Evolutionary conservation across 1,140 invertebrate genomes (phyloP), one percentile per base, ranked within the genome.

Genomic region (Drosophila rufa): DNA sequence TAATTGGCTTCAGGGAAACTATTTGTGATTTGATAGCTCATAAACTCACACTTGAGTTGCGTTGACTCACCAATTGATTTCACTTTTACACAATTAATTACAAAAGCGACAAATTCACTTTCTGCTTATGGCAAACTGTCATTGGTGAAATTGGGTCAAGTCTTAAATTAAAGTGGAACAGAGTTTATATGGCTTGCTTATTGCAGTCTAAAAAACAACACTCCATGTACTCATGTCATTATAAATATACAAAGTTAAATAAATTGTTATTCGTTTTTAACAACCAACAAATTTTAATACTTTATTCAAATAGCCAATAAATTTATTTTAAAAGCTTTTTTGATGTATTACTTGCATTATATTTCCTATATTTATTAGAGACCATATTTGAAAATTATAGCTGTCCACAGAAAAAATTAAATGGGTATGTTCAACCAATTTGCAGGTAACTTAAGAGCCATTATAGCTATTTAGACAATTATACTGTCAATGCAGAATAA

Each of bases 121-220:
- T 43, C 19, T 50, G 53, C 12, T 68, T 68, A 46, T 56, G 61
- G 42, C n/a, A 9, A 76, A 11, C 1, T 17, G 43, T 47, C 27
- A 38, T 30, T 30, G 4, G 5, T 12, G 36, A 0, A 71, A 77
- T 60, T 60, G 56, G 56, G 75, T 68, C 75, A 77, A 50, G 74
- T 38, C 40, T 33, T 42, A 66, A 40, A 19, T 30, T 58, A 40
- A 60, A 43, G 8, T 25, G 15, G 42, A 61, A 11, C 12, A 36
- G 17, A 17, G 30, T 51, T 61, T 14, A 17, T 33, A 33, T 45
- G 27, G 25, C 45, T 40, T 11, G 30, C 51, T 60, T 30, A 61
- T 33, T 5, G 17, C 8, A 19, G 36, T 30, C 8, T 30, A 64
- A 42, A 38, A 7, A 33, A 51, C 11, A 17, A 6, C n/a, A 33